A percentile compares a stretch with the other conserved stretches of the same genome.
phyloP scores from a whole-genome alignment of 1,140 invertebrate species.

The Formica selysi region DNA sequence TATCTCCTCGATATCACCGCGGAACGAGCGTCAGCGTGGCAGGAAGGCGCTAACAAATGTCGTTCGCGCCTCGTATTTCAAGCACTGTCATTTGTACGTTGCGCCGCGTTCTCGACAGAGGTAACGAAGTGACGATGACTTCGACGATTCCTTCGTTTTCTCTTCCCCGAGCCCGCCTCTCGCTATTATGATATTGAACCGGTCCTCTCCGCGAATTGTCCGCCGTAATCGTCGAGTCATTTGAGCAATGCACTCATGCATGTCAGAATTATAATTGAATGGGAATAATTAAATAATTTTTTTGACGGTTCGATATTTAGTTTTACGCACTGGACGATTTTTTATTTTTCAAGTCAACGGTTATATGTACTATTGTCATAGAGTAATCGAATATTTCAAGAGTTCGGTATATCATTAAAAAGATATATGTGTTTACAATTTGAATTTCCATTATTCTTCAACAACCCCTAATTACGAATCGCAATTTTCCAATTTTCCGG shows the following conservation, averaged over 20 bases:
- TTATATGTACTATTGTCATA: not conserved
- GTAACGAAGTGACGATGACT: slow-evolving; percentile 64
- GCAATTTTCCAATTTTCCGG: slow-evolving; percentile 21
- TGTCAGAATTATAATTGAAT: not conserved
- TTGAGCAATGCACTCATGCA: slow-evolving; percentile 7
- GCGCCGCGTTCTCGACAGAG: slow-evolving; percentile 46
- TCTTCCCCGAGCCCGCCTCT: slow-evolving; percentile 30
- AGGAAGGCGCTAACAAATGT: slow-evolving; percentile 65
- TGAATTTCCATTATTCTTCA: slow-evolving; percentile 25
- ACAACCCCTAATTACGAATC: slow-evolving; percentile 4
- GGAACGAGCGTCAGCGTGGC: slow-evolving; percentile 48
- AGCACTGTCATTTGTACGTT: slow-evolving; percentile 53
- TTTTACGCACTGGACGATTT: not conserved
- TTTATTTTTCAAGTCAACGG: not conserved
- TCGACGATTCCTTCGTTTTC: slow-evolving; percentile 51
- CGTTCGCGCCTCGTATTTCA: slow-evolving; percentile 69
- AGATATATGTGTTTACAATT: not conserved
- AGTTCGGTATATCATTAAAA: not conserved
- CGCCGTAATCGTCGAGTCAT: slow-evolving; percentile 34
- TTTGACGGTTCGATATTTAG: not conserved
- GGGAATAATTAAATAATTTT: not conserved
- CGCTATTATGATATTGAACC: slow-evolving; percentile 57
- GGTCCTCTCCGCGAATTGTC: slow-evolving; percentile 43
- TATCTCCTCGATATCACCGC: slow-evolving; percentile 61
- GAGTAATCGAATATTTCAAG: not conserved